A percentile compares a stretch with the other conserved stretches of the same genome.
These are phyloP conservation scores for Rhyacophila brunnea DNA, from an alignment of 1,140 invertebrate genomes.

Conservation along the genomic window DNA sequence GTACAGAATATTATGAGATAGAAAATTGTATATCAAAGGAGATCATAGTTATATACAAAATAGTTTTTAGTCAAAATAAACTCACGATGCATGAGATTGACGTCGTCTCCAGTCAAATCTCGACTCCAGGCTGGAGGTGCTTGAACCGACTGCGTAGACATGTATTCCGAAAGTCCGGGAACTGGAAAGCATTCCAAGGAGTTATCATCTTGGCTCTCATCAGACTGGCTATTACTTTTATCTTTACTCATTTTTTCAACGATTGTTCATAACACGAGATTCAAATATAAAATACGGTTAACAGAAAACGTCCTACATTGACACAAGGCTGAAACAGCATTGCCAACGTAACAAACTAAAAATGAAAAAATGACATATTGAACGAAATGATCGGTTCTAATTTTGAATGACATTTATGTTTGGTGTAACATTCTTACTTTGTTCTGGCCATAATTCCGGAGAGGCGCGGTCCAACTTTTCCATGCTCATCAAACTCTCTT, in stretches of 20 bases:
- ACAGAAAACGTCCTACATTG: neutral
- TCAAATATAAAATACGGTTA: conserved; percentile 22
- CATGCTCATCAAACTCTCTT: conserved; percentile 73
- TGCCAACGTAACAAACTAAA: conserved; percentile 15
- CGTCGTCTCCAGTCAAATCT: conserved; percentile 63
- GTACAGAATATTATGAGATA: too few species aligned
- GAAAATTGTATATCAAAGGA: too few species aligned
- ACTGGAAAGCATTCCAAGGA: conserved; percentile 54
- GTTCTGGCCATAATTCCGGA: conserved; percentile 91
- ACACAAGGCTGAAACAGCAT: neutral
- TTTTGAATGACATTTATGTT: neutral
- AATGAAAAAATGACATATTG: conserved; percentile 6
- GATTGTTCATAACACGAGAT: conserved; percentile 7
- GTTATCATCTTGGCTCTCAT: conserved; percentile 25
- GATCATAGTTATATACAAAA: too few species aligned
- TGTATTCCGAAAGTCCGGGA: conserved; percentile 74
- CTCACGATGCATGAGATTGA: conserved; percentile 72
- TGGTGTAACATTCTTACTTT: conserved; percentile 64
- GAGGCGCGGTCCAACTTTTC: conserved; percentile 89
- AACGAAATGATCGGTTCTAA: neutral
- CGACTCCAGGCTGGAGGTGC: conserved; percentile 57
- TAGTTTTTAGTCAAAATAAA: too few species aligned
- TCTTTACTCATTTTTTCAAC: conserved; percentile 13
- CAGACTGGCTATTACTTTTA: conserved; percentile 17
- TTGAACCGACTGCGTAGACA: conserved; percentile 52